Percentiles rank a stretch among this genome's conserved stretches.
Evolutionary conservation across 2,888 invertebrate species (phyloP).

Genomic region (Automeris io): DNA sequence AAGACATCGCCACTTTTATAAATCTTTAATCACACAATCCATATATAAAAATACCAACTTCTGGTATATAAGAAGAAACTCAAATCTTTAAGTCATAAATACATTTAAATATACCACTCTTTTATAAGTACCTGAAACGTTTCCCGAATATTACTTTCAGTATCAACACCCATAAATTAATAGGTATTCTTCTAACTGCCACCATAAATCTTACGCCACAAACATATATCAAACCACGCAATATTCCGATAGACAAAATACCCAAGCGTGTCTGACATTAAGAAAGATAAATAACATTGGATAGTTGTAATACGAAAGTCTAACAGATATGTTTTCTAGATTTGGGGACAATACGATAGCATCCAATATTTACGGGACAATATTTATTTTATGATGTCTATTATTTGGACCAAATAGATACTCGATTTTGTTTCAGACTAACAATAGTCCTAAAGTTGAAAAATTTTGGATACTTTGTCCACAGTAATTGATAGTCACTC

Average conservation of each 20-base stretch:
- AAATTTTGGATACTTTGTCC: too few relatives aligned
- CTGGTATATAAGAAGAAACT: too few relatives aligned
- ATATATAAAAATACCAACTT: too few relatives aligned
- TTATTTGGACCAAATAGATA: neutral
- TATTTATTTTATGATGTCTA: neutral
- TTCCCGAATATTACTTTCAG: neutral
- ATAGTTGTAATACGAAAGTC: neutral
- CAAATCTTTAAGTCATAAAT: too few relatives aligned
- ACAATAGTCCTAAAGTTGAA: too few relatives aligned
- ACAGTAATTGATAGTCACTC: too few relatives aligned
- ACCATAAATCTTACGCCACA: constrained; percentile 8
- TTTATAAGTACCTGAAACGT: neutral
- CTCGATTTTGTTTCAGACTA: too few relatives aligned
- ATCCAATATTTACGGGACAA: neutral
- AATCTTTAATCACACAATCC: too few relatives aligned
- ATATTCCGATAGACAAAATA: constrained; percentile 1
- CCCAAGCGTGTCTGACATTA: neutral
- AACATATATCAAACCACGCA: neutral
- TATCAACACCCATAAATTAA: constrained; percentile 1
- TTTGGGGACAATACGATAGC: neutral
- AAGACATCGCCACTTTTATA: too few relatives aligned
- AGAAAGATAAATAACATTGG: neutral
- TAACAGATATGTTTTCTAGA: neutral
- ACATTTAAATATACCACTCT: too few relatives aligned
- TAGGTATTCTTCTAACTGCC: constrained; percentile 1